phyloP scores from a whole-genome alignment of 2,113 vertebrate species.

The Alaudala cheleensis region DNA sequence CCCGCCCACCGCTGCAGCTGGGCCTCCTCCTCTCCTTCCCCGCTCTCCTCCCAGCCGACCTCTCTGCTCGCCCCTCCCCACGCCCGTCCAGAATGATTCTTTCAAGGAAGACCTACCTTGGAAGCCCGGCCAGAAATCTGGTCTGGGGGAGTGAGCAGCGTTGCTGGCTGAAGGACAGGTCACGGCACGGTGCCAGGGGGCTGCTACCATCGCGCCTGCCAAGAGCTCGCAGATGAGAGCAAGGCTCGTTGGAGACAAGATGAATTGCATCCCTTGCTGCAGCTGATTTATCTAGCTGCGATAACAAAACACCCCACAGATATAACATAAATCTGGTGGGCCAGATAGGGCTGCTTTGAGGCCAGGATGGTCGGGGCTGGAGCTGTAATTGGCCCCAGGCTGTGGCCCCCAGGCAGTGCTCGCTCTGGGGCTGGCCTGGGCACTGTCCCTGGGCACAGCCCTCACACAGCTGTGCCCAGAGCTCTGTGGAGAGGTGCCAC shows the following conservation, averaged over 20 bases:
- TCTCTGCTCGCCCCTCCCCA: background rate
- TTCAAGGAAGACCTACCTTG: slow-evolving; percentile 64
- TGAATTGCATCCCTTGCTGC: slow-evolving; percentile 46
- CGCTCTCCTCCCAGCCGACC: background rate
- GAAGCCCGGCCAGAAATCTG: slow-evolving; percentile 54
- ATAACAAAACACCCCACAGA: slow-evolving; percentile 68
- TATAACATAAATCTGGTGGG: slow-evolving; percentile 71
- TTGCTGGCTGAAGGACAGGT: slow-evolving; percentile 72
- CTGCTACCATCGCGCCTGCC: slow-evolving; percentile 53
- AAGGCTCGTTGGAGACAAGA: slow-evolving; percentile 39
- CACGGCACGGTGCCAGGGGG: slow-evolving; percentile 55
- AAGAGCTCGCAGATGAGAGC: slow-evolving; percentile 62
- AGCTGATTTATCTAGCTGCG: slow-evolving; percentile 70
- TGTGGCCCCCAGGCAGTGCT: slow-evolving; percentile 57
- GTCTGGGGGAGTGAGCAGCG: slow-evolving; percentile 59
- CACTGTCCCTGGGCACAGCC: background rate
- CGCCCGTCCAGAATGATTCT: slow-evolving; percentile 30
- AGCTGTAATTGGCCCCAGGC: slow-evolving; percentile 76
- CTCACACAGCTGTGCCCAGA: background rate
- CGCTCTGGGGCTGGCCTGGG: accelerated
- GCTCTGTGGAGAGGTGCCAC: background rate
- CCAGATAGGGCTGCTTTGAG: slow-evolving; percentile 48
- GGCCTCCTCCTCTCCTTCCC: slow-evolving; percentile 43
- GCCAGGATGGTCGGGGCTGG: background rate
- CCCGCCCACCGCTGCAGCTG: background rate